phyloP scores from a whole-genome alignment of 2,888 invertebrate genomes.

The Luperina testacea region DNA sequence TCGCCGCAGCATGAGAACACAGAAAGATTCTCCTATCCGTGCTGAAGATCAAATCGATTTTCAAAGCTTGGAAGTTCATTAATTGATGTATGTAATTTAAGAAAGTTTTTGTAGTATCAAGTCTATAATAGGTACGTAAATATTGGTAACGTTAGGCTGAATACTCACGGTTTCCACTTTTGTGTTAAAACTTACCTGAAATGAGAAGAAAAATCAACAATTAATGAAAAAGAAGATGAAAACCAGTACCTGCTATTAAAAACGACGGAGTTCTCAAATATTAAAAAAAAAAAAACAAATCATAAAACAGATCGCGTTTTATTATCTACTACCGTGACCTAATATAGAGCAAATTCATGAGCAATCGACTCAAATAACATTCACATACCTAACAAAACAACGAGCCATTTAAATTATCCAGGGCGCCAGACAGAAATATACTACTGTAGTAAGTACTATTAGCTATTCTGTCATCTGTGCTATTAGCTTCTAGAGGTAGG shows the following conservation, averaged over 20 bases:
- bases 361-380: conserved; percentile 15
- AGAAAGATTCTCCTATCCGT: not conserved
- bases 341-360: conserved; percentile 8
- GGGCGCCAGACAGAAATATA: conserved; percentile 18
- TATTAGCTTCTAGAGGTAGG: not conserved
- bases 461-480: too few species aligned
- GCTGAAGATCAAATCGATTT: not conserved
- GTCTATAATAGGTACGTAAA: not conserved
- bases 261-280: too few species aligned
- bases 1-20: not conserved
- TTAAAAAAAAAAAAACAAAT: not conserved
- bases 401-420: conserved; percentile 25
- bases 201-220: conserved; percentile 6
- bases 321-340: not conserved
- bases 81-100: not conserved
- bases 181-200: conserved; percentile 48
- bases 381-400: not conserved
- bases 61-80: not conserved
- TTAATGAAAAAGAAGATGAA: not conserved
- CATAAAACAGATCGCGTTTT: not conserved
- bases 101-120: not conserved
- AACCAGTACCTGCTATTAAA: not conserved
- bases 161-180: conserved; percentile 29
- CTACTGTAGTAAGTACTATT: not conserved
- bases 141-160: not conserved